These are phyloP conservation scores for Pseudomugil gertrudae DNA, from an alignment of 2,797 vertebrate genomes.

Conservation along the genomic window DNA sequence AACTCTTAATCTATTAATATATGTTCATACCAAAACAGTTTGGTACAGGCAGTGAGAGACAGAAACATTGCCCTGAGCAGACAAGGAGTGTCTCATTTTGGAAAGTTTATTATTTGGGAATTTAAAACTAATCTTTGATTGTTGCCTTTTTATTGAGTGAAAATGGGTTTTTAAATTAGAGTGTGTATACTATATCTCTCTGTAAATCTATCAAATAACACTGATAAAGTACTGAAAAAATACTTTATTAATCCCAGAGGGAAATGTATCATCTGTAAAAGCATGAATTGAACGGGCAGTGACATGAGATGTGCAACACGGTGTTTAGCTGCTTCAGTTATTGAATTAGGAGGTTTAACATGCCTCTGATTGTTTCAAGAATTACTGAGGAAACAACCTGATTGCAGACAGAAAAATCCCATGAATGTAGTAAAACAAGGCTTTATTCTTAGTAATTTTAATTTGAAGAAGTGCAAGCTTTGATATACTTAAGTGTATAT, in stretches of 20 bases:
- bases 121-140: conserved; percentile 22
- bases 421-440: conserved; percentile 34
- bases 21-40: conserved; percentile 38
- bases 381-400: conserved; percentile 24
- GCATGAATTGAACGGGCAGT: conserved; percentile 19
- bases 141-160: conserved; percentile 16
- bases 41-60: conserved; percentile 27
- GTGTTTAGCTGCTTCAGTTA: conserved; percentile 32
- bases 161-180: conserved; percentile 6
- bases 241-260: too few relatives aligned
- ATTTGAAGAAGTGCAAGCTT: conserved; percentile 18
- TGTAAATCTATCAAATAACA: conserved; percentile 24
- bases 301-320: conserved; percentile 17
- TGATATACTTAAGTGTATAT: conserved; percentile 11
- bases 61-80: conserved; percentile 35
- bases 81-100: conserved; percentile 13
- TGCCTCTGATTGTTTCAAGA: conserved; percentile 48
- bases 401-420: conserved; percentile 22
- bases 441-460: conserved; percentile 17
- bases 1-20: conserved; percentile 59
- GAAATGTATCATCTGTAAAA: conserved; percentile 14
- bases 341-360: conserved; percentile 65
- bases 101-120: conserved; percentile 7
- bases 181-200: conserved; percentile 10
- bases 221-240: conserved; percentile 22